Base-by-base conservation (phyloP, 2,797 vertebrate species). In the Anas bahamensis region DNA sequence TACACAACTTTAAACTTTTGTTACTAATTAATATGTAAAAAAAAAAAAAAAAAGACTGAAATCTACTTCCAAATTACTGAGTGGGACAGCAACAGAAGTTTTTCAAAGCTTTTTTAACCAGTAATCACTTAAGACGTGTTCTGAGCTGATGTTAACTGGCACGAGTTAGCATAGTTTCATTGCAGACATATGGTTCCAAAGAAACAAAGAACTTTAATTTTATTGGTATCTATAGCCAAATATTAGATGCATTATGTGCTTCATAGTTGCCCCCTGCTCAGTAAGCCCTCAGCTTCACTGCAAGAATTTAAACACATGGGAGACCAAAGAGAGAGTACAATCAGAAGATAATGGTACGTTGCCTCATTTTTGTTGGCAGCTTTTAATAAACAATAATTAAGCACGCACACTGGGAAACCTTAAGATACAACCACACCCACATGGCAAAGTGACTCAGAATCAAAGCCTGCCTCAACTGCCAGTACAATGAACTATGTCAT, bases 381-480 rank as follows among this genome's bases (percentile, higher is more conserved):
- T 84, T 86, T 68, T 37, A 80, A 86, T 93, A 90, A 96, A 95
- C 71, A 95, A 8, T 53, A 95, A 91, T 94, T 96, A 91, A 95
- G 44, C 35, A 76, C 2, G 2, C 93, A 64, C 59, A 86, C 77
- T 82, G 85, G 76, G 94, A 95, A 96, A 93, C 53, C 70, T 93
- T 64, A 73, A 39, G 91, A 86, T 77, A 71, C 74, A 87, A 93
- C 93, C 94, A 86, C 93, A 96, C 96, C 94, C 88, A 84, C 71
- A 82, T 1, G 37, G 77, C 50, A 74, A 86, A 46, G 74, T 95
- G 93, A 96, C 68, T 96, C 93, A 96, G 73, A 90, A 89, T 31
- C 57, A 75, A 44, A 91, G 70, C 68, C 53, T 93, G 60, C 64
- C 55, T 90, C 57, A 61, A 44, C 57, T 72, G 86, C 86, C 83